phyloP scores from a whole-genome alignment of 2,113 vertebrate species.

The Microtus ochrogaster region DNA sequence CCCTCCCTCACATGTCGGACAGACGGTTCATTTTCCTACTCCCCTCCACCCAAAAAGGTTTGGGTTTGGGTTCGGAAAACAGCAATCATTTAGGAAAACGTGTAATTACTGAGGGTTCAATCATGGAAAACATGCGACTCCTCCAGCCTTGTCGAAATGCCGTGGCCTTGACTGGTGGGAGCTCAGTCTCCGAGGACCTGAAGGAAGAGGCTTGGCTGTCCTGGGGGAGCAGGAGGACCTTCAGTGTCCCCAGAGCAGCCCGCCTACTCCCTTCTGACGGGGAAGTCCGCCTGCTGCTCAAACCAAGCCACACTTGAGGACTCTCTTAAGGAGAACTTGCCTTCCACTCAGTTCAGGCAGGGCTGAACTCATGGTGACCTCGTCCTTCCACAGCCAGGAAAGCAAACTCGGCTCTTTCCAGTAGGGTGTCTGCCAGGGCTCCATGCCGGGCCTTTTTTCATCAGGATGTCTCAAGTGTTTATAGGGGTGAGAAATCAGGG shows the following conservation, averaged over 20 bases:
- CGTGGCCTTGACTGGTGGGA: constrained; percentile 82
- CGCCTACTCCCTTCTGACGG: constrained; percentile 85
- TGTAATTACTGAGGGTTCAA: constrained; percentile 81
- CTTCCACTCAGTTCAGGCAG: constrained; percentile 87
- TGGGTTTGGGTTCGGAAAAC: constrained; percentile 72
- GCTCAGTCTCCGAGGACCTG: constrained; percentile 73
- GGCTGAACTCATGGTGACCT: constrained; percentile 83
- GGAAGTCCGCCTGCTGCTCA: constrained; percentile 79
- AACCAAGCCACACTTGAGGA: constrained; percentile 70
- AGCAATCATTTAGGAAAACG: constrained; percentile 82
- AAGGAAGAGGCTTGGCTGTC: constrained; percentile 81
- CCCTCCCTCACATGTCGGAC: not conserved
- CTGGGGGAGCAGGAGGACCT: constrained; percentile 77
- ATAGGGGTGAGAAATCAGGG: constrained; percentile 2
- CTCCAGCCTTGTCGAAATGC: constrained; percentile 81
- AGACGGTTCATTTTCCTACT: constrained; percentile 58
- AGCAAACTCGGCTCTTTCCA: constrained; percentile 64
- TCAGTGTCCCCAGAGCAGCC: constrained; percentile 82
- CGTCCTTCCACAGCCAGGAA: constrained; percentile 66
- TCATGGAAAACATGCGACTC: constrained; percentile 82
- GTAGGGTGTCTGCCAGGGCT: constrained; percentile 65
- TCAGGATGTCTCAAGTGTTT: not conserved
- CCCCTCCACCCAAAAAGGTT: not conserved
- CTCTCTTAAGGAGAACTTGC: constrained; percentile 84
- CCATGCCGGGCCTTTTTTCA: constrained; percentile 61